phyloP scores from a whole-genome alignment of 2,888 invertebrate species.

The Cabera pusaria region DNA sequence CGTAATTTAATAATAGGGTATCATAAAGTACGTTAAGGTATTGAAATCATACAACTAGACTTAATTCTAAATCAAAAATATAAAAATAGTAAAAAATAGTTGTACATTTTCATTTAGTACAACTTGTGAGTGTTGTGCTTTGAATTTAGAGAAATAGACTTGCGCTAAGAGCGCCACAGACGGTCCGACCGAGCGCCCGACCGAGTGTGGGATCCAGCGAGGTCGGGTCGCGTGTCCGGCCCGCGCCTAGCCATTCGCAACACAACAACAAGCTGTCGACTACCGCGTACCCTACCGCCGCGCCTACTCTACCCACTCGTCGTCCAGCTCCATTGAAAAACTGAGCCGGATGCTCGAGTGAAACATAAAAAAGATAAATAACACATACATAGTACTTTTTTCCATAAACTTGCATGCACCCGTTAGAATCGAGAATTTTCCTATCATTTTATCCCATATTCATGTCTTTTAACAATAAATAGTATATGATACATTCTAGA shows the following conservation, averaged over 20 bases:
- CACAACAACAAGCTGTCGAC: slow-evolving; percentile 47
- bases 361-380: slow-evolving; percentile 83
- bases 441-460: slow-evolving; percentile 76
- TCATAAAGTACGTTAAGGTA: slow-evolving; percentile 72
- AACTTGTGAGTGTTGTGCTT: slow-evolving; percentile 74
- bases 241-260: slow-evolving; percentile 19
- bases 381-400: slow-evolving; percentile 70
- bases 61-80: slow-evolving; percentile 82
- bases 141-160: slow-evolving; percentile 37
- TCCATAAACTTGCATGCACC: slow-evolving; percentile 81
- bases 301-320: slow-evolving; percentile 35
- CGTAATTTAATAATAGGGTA: slow-evolving; percentile 70
- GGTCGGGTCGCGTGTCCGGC: slow-evolving; percentile 9
- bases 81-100: slow-evolving; percentile 83
- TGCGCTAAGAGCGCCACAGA: slow-evolving; percentile 7
- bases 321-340: slow-evolving; percentile 68
- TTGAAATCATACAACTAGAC: slow-evolving; percentile 79
- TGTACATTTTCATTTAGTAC: slow-evolving; percentile 72
- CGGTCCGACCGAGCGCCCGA: too few species aligned
- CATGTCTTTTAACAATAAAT: slow-evolving; percentile 77
- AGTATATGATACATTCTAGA: slow-evolving; percentile 78
- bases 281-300: slow-evolving; percentile 24
- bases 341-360: slow-evolving; percentile 71
- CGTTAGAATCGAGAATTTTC: slow-evolving; percentile 81
- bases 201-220: slow-evolving; percentile 2